phyloP scores from a whole-genome alignment of 2,888 invertebrate genomes.

The Balanococcus diminutus region DNA sequence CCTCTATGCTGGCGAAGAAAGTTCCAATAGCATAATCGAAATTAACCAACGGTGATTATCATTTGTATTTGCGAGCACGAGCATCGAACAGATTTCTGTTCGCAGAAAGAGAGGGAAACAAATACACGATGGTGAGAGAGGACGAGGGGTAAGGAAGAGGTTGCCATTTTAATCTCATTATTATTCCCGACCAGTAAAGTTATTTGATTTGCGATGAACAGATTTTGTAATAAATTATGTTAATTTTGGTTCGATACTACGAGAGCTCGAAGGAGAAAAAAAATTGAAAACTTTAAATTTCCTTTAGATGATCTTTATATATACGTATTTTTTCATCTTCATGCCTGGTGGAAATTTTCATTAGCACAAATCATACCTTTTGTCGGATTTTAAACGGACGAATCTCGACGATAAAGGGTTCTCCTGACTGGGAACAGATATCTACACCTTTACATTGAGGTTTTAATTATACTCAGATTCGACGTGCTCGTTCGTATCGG shows the following conservation, averaged over 20 bases:
- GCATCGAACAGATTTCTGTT: conserved; percentile 10
- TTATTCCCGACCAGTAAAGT: conserved; percentile 37
- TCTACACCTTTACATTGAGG: background rate
- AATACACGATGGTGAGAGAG: background rate
- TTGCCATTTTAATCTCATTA: conserved; percentile 41
- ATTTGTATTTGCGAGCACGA: conserved; percentile 19
- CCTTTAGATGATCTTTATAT: background rate
- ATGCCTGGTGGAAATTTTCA: conserved; percentile 14
- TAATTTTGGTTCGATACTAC: conserved; percentile 23
- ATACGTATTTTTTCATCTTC: background rate
- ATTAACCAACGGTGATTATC: conserved; percentile 36
- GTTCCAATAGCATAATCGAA: conserved; percentile 16
- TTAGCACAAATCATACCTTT: background rate
- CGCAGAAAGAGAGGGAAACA: background rate
- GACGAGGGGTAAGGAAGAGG: background rate
- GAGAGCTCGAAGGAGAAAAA: background rate
- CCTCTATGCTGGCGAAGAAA: background rate
- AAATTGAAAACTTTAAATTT: conserved; percentile 36
- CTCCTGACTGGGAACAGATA: background rate
- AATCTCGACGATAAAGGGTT: background rate
- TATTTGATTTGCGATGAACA: conserved; percentile 44
- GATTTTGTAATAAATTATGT: conserved; percentile 41
- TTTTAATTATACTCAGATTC: background rate
- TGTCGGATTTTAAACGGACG: background rate
- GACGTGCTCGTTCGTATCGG: background rate